phyloP scores from a whole-genome alignment of 1,140 invertebrate species.

The Coenobita brevimanus region DNA sequence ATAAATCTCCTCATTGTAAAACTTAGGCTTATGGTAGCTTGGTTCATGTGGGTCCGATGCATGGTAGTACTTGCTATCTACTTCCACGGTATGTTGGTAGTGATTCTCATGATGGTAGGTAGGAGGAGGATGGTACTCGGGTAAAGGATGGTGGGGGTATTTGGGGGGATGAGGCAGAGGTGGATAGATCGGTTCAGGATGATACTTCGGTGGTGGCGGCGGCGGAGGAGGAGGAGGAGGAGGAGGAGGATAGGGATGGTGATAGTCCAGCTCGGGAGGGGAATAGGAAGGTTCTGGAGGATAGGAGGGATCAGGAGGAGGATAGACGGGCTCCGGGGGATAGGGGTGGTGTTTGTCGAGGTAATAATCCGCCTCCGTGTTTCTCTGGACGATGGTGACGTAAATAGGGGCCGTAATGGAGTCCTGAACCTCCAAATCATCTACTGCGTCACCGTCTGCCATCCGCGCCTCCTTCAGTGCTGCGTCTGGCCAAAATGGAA shows the following conservation, averaged over 20 bases:
- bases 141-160: constrained; percentile 11
- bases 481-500: too few relatives aligned
- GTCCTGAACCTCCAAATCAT: constrained; percentile 29
- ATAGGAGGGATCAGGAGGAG: constrained; percentile 14
- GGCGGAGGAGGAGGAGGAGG: constrained; percentile 27
- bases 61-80: constrained; percentile 37
- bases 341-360: constrained; percentile 28
- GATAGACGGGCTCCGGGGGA: neutral
- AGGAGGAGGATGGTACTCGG: constrained; percentile 26
- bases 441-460: neutral
- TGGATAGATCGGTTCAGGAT: neutral
- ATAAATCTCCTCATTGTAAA: constrained; percentile 10
- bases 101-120: neutral
- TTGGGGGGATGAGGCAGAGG: constrained; percentile 17
- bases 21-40: constrained; percentile 38
- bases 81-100: constrained; percentile 21
- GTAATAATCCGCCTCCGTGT: constrained; percentile 40
- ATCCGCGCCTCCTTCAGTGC: neutral
- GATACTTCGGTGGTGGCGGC: constrained; percentile 24
- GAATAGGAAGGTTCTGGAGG: neutral
- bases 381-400: constrained; percentile 50
- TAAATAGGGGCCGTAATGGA: constrained; percentile 44
- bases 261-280: neutral
- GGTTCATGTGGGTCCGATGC: constrained; percentile 31
- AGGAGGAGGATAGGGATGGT: constrained; percentile 23